Conservation (phyloP, 1,140 invertebrate species). For the Hyles vespertilio region DNA sequence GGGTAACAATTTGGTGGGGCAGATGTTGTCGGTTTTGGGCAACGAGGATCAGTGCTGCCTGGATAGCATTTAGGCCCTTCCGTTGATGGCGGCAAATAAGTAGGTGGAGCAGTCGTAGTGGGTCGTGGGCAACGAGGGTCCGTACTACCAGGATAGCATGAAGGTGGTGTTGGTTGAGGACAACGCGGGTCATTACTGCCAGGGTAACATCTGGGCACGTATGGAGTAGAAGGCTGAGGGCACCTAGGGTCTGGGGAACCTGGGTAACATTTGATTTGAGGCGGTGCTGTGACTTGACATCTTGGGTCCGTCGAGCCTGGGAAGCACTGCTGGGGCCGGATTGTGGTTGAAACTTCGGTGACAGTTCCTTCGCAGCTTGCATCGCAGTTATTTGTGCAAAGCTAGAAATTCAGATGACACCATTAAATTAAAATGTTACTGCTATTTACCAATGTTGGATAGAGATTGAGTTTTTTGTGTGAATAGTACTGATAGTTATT, state of each 20-base stretch:
- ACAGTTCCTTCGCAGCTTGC: slow-evolving; percentile 44
- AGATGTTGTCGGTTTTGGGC: slow-evolving; percentile 38
- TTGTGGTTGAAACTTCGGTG: slow-evolving; percentile 47
- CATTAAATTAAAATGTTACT: no score
- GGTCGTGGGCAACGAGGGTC: slow-evolving; percentile 28
- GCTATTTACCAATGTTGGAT: no score
- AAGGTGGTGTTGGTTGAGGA: slow-evolving; percentile 32
- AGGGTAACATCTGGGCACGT: slow-evolving; percentile 25
- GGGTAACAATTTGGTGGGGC: slow-evolving; percentile 50
- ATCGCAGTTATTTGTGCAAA: slow-evolving; percentile 64
- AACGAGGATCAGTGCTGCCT: slow-evolving; percentile 60
- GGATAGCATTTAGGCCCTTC: slow-evolving; percentile 43
- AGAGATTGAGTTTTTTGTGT: no score
- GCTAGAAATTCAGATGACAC: slow-evolving; percentile 35
- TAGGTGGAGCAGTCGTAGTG: slow-evolving; percentile 32
- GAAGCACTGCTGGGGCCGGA: slow-evolving; percentile 44
- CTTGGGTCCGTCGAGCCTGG: slow-evolving; percentile 56
- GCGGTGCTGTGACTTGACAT: slow-evolving; percentile 39
- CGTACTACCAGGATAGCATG: slow-evolving; percentile 16
- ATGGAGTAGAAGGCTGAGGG: slow-evolving; percentile 33
- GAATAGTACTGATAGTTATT: no score
- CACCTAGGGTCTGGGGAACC: slow-evolving; percentile 61
- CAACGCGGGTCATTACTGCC: slow-evolving; percentile 21
- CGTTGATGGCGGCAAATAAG: slow-evolving; percentile 41
- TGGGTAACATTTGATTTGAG: slow-evolving; percentile 44